Evolutionary conservation across 2,888 invertebrate species (phyloP).

Genomic region (Hirtodrosophila confusa): DNA sequence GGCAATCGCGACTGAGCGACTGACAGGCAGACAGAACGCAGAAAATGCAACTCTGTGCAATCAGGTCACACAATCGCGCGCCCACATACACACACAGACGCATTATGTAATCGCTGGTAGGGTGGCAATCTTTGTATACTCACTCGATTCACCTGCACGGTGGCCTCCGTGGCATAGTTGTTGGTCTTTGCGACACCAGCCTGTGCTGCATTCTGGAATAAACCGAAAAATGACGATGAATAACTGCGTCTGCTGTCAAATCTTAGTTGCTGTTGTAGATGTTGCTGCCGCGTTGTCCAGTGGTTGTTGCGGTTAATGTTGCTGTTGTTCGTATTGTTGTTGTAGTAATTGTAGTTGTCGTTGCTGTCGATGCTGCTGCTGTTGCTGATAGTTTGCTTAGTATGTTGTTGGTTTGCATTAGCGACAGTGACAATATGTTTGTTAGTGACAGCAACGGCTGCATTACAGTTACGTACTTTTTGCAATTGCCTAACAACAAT

Average conservation of each 20-base stretch:
- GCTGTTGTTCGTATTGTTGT: constrained; percentile 5
- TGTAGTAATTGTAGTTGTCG: not conserved
- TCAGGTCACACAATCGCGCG: constrained; percentile 27
- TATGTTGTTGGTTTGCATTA: constrained; percentile 45
- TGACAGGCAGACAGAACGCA: not conserved
- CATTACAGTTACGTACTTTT: constrained; percentile 79
- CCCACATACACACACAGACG: constrained; percentile 6
- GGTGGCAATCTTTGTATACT: constrained; percentile 46
- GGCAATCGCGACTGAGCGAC: constrained; percentile 17
- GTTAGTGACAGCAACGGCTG: constrained; percentile 43
- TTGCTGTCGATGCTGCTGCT: constrained; percentile 7
- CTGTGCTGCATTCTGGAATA: constrained; percentile 82
- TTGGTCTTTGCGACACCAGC: constrained; percentile 80
- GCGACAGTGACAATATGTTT: constrained; percentile 43
- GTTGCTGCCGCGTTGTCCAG: constrained; percentile 34
- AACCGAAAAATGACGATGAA: constrained; percentile 83
- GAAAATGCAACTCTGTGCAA: constrained; percentile 65
- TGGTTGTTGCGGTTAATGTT: constrained; percentile 31
- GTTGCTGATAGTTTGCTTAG: constrained; percentile 26
- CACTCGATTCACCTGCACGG: constrained; percentile 83
- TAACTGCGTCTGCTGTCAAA: constrained; percentile 61
- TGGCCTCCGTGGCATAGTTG: constrained; percentile 84
- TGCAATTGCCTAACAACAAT: constrained; percentile 81
- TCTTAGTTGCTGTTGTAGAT: constrained; percentile 42
- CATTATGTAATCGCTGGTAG: constrained; percentile 65